These are phyloP conservation scores for Atherinomorus stipes DNA, from an alignment of 2,113 vertebrate genomes.

Conservation along the genomic window DNA sequence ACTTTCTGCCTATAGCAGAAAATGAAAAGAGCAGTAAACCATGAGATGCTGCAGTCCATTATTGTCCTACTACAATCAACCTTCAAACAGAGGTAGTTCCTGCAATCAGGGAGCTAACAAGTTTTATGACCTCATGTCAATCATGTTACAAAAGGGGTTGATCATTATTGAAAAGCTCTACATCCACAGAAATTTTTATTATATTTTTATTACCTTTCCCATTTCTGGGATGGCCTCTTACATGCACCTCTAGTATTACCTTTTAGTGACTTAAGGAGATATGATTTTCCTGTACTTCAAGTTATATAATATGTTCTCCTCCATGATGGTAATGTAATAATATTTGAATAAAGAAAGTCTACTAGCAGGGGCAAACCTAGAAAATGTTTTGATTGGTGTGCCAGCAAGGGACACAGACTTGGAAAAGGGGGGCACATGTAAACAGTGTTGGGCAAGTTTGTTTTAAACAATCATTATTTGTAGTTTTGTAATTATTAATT, in stretches of 20 bases:
- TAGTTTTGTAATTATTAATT: no score
- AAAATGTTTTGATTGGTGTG: no score
- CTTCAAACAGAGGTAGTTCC: slow-evolving; percentile 8
- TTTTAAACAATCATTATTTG: no score
- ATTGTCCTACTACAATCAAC: slow-evolving; percentile 9
- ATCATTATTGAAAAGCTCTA: slow-evolving; percentile 16
- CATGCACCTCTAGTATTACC: neutral
- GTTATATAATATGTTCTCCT: neutral
- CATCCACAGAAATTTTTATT: slow-evolving; percentile 15
- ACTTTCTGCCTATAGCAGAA: neutral
- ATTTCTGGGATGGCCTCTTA: neutral
- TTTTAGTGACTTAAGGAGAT: neutral
- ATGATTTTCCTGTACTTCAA: neutral
- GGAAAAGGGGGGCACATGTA: no score
- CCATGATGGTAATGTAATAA: neutral
- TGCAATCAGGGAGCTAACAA: slow-evolving; percentile 23
- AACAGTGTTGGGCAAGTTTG: no score
- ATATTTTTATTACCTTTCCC: neutral
- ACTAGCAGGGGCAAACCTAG: no score
- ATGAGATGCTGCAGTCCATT: neutral
- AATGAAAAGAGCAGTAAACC: neutral
- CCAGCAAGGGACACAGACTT: no score
- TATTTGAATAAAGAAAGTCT: neutral
- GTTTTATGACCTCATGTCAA: slow-evolving; percentile 14
- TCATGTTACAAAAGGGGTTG: slow-evolving; percentile 8